phyloP scores from a whole-genome alignment of 2,797 vertebrate species.

The Paguma larvata region DNA sequence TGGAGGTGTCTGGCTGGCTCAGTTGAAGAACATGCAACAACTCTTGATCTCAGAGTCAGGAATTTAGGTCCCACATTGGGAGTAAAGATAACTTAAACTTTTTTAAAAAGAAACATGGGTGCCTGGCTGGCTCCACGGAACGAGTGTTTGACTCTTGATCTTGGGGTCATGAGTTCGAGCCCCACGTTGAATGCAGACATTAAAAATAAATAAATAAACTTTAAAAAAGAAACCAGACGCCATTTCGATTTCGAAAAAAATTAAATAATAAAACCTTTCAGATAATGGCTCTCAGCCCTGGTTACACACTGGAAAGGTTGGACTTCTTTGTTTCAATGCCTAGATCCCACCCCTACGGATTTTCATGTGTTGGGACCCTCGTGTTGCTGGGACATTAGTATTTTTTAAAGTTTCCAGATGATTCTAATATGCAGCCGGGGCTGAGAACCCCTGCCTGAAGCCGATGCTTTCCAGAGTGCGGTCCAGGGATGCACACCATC shows the following conservation, averaged over 20 bases:
- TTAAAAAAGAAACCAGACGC: background rate
- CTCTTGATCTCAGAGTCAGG: background rate
- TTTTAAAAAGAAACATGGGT: background rate
- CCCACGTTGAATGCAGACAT: background rate
- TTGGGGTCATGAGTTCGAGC: background rate
- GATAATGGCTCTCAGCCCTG: background rate
- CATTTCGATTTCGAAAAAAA: background rate
- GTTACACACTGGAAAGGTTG: background rate
- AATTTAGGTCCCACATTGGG: background rate
- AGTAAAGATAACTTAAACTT: background rate
- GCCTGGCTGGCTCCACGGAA: background rate
- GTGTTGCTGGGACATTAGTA: background rate
- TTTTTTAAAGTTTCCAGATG: background rate
- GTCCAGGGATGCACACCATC: background rate
- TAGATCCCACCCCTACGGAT: background rate
- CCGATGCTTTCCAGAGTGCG: background rate
- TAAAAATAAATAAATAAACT: background rate
- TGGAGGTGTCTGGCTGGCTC: background rate
- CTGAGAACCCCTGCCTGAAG: background rate
- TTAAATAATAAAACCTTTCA: background rate
- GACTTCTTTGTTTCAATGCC: background rate
- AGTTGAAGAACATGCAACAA: background rate
- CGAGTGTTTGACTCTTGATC: background rate
- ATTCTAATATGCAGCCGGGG: background rate
- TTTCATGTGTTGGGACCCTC: background rate